Evolutionary conservation across 2,797 vertebrate genomes (phyloP), one percentile per base, ranked within the genome.

Genomic region (Gastrophryne carolinensis): DNA sequence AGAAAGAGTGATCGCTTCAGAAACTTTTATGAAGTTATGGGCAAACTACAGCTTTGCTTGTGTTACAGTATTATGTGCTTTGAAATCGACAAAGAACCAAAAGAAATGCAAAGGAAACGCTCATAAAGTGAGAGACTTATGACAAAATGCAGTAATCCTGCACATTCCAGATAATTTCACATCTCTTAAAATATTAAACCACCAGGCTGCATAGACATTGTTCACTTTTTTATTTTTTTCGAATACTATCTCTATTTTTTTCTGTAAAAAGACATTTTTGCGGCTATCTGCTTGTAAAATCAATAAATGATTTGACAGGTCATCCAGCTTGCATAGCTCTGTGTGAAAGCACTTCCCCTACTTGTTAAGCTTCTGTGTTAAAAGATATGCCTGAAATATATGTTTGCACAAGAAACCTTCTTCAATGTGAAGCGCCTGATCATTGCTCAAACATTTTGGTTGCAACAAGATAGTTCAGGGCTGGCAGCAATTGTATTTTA

Each of bases 391-490:
- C 80, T 75, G 81, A 87, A 86, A 87, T 79, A 84, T 73, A 82
- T 86, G 82, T 83, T 79, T 86, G 82, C 82, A 84, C 83, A 87
- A 84, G 81, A 83, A 87, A 87, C 82, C 86, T 83, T 81, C 83
- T 0, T 78, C 81, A 82, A 83, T 79, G 80, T 87, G 84, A 87
- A 85, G 81, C 81, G 78, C 80, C 8, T 84, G 82, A 85, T 82
- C 79, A 83, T 82, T 87, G 82, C 81, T 86, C 75, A 82, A 73
- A 81, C 71, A 84, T 81, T 83, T 84, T 80, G 75, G 75, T 60
- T n/a, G 61, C 64, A 60, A 66, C 60, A 68, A 78, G 75, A 78
- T 78, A 78, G 75, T 62, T 72, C 53, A 27, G 60, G 21, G 39
- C 75, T 78, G 75, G 75, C 75, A 78, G 75, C 68, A 78, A 78